Evolutionary conservation across 2,113 vertebrate species (phyloP).

Genomic region (Anas platyrhynchos): DNA sequence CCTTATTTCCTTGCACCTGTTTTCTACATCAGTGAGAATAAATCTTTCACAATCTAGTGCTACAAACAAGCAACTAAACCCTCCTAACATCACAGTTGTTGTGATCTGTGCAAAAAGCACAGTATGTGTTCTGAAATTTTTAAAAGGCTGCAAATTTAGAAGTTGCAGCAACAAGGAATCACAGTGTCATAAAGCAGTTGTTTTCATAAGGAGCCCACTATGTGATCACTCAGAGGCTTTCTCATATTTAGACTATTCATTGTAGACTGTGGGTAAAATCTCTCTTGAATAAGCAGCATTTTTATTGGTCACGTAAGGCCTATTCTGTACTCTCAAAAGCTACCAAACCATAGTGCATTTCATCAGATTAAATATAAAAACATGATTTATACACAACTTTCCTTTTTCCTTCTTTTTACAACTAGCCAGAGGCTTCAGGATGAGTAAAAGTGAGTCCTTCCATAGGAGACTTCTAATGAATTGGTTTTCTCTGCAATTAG

Average conservation of each 20-base stretch:
- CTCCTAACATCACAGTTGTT: background rate
- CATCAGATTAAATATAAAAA: background rate
- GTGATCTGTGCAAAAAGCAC: background rate
- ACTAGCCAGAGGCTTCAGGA: background rate
- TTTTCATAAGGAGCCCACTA: background rate
- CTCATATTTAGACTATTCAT: background rate
- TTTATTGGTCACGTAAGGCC: background rate
- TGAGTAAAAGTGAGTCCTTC: background rate
- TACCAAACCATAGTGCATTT: background rate
- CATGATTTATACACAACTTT: background rate
- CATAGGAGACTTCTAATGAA: background rate
- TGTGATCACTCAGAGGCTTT: background rate
- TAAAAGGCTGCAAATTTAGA: background rate
- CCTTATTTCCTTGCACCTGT: background rate
- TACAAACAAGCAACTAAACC: background rate
- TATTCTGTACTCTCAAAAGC: background rate
- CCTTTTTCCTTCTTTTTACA: background rate
- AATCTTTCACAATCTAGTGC: background rate
- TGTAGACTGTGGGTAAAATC: background rate
- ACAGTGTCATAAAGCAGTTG: background rate
- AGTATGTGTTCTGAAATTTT: background rate
- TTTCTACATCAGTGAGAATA: background rate
- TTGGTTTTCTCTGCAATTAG: background rate
- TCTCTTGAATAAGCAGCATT: background rate
- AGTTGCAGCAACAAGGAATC: background rate